Conservation (phyloP, 1,140 invertebrate species). For the Brachionus manjavacas region DNA sequence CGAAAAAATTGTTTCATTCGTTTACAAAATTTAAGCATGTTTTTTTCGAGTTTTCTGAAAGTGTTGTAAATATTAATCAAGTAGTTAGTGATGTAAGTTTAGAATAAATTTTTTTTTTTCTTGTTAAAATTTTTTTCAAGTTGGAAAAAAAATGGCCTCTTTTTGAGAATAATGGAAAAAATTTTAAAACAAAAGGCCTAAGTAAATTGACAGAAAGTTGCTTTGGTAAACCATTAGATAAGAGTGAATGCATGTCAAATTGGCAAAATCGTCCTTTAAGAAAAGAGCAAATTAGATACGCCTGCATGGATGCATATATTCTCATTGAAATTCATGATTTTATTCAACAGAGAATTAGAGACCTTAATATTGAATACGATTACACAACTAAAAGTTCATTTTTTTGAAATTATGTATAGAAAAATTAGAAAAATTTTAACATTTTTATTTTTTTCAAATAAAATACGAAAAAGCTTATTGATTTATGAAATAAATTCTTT, state of each 20-base stretch:
- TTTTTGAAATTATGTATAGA: neutral
- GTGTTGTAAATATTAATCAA: slow-evolving; percentile 32
- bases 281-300: slow-evolving; percentile 25
- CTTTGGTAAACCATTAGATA: slow-evolving; percentile 38
- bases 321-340: slow-evolving; percentile 31
- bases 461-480: neutral
- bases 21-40: slow-evolving; percentile 12
- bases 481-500: neutral
- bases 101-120: neutral
- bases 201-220: slow-evolving; percentile 7
- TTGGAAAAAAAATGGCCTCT: neutral
- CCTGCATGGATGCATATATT: slow-evolving; percentile 17
- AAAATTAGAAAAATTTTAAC: neutral
- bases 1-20: slow-evolving; percentile 29
- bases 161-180: neutral
- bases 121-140: neutral
- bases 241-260: slow-evolving; percentile 39
- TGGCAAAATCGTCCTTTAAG: slow-evolving; percentile 27
- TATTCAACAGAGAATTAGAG: slow-evolving; percentile 15
- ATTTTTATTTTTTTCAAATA: neutral
- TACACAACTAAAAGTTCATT: neutral
- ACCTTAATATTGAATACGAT: slow-evolving; percentile 16
- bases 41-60: slow-evolving; percentile 27
- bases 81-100: slow-evolving; percentile 17
- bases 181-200: slow-evolving; percentile 12